phyloP scores from a whole-genome alignment of 2,888 invertebrate genomes.

The Campoplex nolae region DNA sequence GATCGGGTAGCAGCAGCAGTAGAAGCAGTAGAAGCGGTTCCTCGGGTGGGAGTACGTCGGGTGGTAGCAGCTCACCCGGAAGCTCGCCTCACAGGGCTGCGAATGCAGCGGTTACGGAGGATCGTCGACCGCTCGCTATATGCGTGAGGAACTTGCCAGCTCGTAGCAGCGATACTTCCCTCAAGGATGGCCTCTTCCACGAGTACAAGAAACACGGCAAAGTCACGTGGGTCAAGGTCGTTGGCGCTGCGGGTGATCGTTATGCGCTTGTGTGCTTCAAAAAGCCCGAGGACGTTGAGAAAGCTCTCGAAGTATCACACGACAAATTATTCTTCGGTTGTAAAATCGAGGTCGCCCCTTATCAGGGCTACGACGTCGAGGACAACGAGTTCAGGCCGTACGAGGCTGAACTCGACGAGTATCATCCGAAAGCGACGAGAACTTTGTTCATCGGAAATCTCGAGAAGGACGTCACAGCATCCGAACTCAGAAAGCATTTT shows the following conservation, averaged over 20 bases:
- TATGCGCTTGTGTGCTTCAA: constrained; percentile 98
- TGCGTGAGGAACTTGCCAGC: constrained; percentile 96
- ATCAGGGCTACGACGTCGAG: constrained; percentile 95
- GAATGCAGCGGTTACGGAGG: constrained; percentile 87
- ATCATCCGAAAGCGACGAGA: constrained; percentile 98
- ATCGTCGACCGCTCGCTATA: constrained; percentile 93
- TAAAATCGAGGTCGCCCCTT: constrained; percentile 97
- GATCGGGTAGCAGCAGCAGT: constrained; percentile 86
- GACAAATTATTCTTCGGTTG: constrained; percentile 99
- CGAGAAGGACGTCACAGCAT: constrained; percentile 96
- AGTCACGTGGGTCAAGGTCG: constrained; percentile 97
- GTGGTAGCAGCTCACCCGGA: constrained; percentile 87
- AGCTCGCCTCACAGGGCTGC: constrained; percentile 85
- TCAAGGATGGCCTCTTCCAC: constrained; percentile 99
- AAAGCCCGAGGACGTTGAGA: constrained; percentile 98
- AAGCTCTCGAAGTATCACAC: constrained; percentile 97
- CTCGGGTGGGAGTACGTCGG: constrained; percentile 86
- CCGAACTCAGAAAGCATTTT: constrained; percentile 96
- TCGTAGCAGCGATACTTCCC: constrained; percentile 95
- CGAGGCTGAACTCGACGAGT: constrained; percentile 98
- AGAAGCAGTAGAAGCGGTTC: constrained; percentile 84
- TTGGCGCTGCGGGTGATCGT: constrained; percentile 95
- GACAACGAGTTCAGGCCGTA: constrained; percentile 94
- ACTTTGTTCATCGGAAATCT: constrained; percentile 98
- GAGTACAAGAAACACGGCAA: constrained; percentile 99